Conservation (phyloP, 2,888 invertebrate species). For the Lepidocyrtinus sp. region DNA sequence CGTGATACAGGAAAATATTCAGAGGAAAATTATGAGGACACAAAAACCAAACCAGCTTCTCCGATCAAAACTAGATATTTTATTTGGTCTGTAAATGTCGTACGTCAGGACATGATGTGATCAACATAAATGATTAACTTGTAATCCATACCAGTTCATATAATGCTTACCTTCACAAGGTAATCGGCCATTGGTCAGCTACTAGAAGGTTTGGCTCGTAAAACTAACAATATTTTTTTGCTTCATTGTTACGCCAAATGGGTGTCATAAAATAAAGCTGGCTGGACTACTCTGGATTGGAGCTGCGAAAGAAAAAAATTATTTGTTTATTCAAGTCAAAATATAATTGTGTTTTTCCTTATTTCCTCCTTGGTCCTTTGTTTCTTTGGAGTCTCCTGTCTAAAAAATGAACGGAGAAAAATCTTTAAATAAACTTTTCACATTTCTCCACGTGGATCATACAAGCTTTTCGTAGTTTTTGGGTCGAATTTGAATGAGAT, state of each 20-base stretch:
- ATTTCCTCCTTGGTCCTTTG: background rate
- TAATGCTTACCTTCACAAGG: slow-evolving; percentile 1
- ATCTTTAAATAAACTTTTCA: background rate
- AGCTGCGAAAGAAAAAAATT: no score
- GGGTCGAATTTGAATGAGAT: background rate
- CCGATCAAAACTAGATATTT: background rate
- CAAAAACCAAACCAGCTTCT: no score
- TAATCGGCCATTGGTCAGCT: background rate
- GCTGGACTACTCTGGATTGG: no score
- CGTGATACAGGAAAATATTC: background rate
- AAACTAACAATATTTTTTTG: background rate
- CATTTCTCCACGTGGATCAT: background rate
- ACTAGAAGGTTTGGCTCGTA: background rate
- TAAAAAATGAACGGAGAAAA: background rate
- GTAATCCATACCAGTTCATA: background rate
- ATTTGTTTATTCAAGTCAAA: no score
- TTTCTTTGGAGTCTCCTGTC: background rate
- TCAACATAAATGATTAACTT: background rate
- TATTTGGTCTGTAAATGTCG: slow-evolving; percentile 1
- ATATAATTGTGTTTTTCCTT: background rate
- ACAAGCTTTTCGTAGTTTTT: background rate
- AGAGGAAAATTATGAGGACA: no score
- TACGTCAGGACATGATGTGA: background rate
- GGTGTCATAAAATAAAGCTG: background rate
- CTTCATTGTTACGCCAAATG: no score